phyloP scores from a whole-genome alignment of 2,888 invertebrate genomes.

The Pandemis heparana region DNA sequence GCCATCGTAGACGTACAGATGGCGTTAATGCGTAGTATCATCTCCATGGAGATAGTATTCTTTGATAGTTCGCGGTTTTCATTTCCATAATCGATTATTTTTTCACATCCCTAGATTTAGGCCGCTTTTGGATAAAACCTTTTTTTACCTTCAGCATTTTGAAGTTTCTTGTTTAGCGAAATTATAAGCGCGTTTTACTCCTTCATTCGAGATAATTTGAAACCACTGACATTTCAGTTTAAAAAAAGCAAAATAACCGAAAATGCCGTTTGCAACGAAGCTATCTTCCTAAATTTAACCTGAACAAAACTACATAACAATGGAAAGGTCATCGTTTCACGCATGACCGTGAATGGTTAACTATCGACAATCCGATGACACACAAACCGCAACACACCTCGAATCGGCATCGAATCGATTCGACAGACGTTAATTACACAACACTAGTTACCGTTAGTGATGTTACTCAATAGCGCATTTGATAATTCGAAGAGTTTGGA shows the following conservation, averaged over 20 bases:
- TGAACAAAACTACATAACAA: slow-evolving; percentile 20
- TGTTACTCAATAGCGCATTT: slow-evolving; percentile 27
- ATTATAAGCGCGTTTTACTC: too few species aligned
- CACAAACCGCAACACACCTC: slow-evolving; percentile 24
- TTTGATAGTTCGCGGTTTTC: too few species aligned
- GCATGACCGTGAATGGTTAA: slow-evolving; percentile 33
- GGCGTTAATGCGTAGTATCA: too few species aligned
- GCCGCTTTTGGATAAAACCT: too few species aligned
- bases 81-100: too few species aligned
- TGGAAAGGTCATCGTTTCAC: slow-evolving; percentile 30
- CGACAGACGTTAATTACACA: slow-evolving; percentile 35
- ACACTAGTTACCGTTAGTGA: slow-evolving; percentile 31
- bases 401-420: slow-evolving; percentile 40
- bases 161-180: too few species aligned
- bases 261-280: background rate
- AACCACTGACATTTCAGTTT: background rate
- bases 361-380: slow-evolving; percentile 11
- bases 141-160: too few species aligned
- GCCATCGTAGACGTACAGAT: too few species aligned
- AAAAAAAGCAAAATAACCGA: background rate
- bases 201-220: background rate
- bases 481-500: slow-evolving; percentile 13
- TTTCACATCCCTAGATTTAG: too few species aligned
- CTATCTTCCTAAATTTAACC: slow-evolving; percentile 1
- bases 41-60: too few species aligned